phyloP scores from a whole-genome alignment of 2,888 invertebrate species.

The Agrilus biguttatus region DNA sequence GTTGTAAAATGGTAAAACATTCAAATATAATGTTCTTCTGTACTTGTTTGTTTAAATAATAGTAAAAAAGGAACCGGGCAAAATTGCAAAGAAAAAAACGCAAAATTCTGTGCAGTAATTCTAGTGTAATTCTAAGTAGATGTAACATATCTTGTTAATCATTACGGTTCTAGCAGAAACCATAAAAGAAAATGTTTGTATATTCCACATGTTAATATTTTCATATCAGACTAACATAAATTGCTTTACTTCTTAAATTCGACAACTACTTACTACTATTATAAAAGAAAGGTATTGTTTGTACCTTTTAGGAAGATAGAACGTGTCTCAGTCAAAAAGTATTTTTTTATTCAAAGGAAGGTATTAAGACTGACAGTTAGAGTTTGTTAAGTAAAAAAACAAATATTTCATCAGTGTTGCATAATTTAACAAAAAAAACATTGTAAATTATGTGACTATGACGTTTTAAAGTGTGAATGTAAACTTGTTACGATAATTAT shows the following conservation, averaged over 20 bases:
- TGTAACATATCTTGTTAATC: conserved; percentile 25
- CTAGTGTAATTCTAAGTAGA: conserved; percentile 19
- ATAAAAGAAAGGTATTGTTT: too few species aligned
- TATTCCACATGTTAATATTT: conserved; percentile 4
- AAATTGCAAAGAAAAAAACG: conserved; percentile 2
- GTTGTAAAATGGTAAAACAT: too few species aligned
- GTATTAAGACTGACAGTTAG: conserved; percentile 27
- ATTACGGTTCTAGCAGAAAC: conserved; percentile 3
- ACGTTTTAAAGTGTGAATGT: too few species aligned
- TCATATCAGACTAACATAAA: conserved; percentile 4
- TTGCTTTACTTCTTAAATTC: too few species aligned
- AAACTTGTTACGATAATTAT: too few species aligned
- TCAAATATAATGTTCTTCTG: too few species aligned
- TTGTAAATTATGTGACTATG: too few species aligned
- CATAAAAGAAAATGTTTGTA: too few species aligned
- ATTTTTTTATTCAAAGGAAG: conserved; percentile 24
- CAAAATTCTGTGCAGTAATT: conserved; percentile 6
- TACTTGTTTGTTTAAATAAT: not conserved
- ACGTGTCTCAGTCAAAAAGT: conserved; percentile 11
- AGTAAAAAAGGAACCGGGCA: not conserved
- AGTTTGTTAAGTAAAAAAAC: conserved; percentile 17
- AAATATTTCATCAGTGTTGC: conserved; percentile 8
- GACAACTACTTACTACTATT: too few species aligned
- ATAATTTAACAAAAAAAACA: conserved; percentile 5
- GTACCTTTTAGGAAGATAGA: too few species aligned